A percentile compares a stretch with the other conserved stretches of the same genome.
Conservation (phyloP, 2,797 vertebrate genomes). For the Dromococcyx pavoninus region DNA sequence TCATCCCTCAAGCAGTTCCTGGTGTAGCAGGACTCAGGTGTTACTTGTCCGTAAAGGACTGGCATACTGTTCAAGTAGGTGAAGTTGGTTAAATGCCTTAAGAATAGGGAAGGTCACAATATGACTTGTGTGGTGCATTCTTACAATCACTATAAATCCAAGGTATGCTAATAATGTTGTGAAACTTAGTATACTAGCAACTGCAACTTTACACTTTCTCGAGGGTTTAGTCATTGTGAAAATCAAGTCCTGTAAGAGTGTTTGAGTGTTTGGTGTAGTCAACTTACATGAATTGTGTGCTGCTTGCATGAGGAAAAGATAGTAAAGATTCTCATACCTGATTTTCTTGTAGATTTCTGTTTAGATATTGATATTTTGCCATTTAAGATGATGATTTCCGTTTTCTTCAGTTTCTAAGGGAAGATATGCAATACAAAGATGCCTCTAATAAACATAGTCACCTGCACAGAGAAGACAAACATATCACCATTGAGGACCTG, state of each 20-base stretch:
- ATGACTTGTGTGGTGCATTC: not conserved
- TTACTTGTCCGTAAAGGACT: not conserved
- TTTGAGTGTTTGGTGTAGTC: not conserved
- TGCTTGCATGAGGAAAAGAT: not conserved
- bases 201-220: not conserved
- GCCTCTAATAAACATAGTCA: constrained; percentile 94
- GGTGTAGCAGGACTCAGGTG: not conserved
- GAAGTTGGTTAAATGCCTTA: not conserved
- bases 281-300: not conserved
- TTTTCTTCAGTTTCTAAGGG: constrained; percentile 88
- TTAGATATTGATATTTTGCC: not conserved
- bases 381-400: constrained; percentile 18
- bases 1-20: not conserved
- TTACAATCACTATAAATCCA: not conserved
- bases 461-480: constrained; percentile 95
- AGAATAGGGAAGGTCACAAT: not conserved
- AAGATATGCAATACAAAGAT: constrained; percentile 96
- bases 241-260: not conserved
- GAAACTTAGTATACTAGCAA: not conserved
- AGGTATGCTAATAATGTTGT: not conserved
- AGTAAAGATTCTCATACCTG: not conserved
- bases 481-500: constrained; percentile 96
- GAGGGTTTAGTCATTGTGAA: not conserved
- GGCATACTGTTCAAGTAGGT: not conserved
- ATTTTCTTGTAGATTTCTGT: not conserved